phyloP scores from a whole-genome alignment of 2,797 vertebrate species.

The Tangara arthus region DNA sequence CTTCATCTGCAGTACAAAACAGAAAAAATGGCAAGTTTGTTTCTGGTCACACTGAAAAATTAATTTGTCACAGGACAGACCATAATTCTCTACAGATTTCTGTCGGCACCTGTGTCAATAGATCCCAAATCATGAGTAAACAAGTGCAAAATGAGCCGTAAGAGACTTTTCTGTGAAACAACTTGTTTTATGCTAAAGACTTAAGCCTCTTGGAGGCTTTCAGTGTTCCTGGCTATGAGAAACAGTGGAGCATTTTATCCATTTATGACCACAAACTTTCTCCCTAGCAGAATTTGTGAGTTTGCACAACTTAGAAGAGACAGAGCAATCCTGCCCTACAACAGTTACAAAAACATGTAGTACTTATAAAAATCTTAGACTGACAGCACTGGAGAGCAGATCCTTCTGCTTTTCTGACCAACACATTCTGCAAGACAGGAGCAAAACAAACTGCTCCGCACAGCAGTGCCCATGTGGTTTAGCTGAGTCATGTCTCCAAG shows the following conservation, averaged over 20 bases:
- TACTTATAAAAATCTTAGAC: background rate
- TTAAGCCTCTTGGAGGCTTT: background rate
- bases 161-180: background rate
- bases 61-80: background rate
- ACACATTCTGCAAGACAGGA: background rate
- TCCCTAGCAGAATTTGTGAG: background rate
- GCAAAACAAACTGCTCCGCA: background rate
- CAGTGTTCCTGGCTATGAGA: background rate
- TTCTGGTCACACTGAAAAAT: background rate
- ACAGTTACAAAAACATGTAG: background rate
- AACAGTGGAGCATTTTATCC: background rate
- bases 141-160: background rate
- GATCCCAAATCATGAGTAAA: background rate
- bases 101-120: background rate
- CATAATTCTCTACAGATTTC: background rate
- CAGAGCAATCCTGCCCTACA: background rate
- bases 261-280: background rate
- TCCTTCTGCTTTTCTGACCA: background rate
- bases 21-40: background rate
- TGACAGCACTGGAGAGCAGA: background rate
- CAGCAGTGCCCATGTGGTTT: background rate
- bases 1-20: background rate
- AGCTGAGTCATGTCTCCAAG: background rate
- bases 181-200: background rate
- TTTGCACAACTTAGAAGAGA: background rate